Evolutionary conservation across 2,888 invertebrate species (phyloP).

Genomic region (Philonicus albiceps): DNA sequence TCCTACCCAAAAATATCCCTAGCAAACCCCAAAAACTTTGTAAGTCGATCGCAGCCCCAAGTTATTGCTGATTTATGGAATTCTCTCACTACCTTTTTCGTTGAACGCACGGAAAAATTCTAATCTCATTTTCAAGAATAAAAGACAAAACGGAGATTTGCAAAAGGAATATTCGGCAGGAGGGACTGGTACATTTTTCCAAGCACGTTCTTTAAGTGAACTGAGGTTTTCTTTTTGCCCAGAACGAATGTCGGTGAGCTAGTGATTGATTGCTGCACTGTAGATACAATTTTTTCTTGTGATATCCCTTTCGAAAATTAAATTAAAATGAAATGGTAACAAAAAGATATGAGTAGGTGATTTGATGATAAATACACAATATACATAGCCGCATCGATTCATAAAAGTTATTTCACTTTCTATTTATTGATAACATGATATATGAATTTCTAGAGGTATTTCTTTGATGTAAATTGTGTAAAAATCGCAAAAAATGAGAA

Average conservation of each 20-base stretch:
- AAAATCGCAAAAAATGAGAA: too few species aligned
- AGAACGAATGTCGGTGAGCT: not conserved
- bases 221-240: not conserved
- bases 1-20: not conserved
- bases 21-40: not conserved
- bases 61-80: not conserved
- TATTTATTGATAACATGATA: not conserved
- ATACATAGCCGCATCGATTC: not conserved
- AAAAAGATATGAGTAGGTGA: not conserved
- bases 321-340: not conserved
- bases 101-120: not conserved
- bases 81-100: not conserved
- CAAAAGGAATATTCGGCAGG: not conserved
- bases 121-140: not conserved
- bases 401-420: not conserved
- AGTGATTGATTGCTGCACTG: not conserved
- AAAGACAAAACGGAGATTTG: not conserved
- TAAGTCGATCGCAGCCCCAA: not conserved
- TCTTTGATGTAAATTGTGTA: not conserved
- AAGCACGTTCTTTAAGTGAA: not conserved
- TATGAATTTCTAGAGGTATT: not conserved
- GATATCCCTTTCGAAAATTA: not conserved
- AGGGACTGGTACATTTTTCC: not conserved
- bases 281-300: not conserved
- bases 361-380: not conserved